phyloP scores from a whole-genome alignment of 2,113 vertebrate genomes.

The Otis tarda region DNA sequence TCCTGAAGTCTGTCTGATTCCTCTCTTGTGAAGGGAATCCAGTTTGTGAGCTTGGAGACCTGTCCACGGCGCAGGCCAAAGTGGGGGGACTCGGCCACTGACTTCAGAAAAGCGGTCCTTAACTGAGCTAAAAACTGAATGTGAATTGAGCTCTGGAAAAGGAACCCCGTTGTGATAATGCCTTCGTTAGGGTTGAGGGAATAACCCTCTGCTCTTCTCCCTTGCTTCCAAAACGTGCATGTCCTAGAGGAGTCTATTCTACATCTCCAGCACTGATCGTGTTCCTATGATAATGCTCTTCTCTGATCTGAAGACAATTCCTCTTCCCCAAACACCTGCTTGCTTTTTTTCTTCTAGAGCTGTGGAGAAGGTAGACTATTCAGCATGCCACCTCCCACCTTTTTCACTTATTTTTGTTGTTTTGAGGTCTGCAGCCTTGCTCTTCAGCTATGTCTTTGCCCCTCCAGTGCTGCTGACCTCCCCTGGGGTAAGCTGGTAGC shows the following conservation, averaged over 20 bases:
- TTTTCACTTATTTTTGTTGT: background rate
- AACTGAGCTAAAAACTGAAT: background rate
- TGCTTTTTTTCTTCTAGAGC: background rate
- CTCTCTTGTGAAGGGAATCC: background rate
- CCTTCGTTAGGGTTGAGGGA: background rate
- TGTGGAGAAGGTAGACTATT: background rate
- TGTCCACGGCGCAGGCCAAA: background rate
- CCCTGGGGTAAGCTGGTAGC: background rate
- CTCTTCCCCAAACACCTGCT: background rate
- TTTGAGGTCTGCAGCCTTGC: background rate
- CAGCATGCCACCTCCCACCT: background rate
- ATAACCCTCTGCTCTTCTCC: background rate
- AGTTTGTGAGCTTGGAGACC: background rate
- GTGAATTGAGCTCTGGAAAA: background rate
- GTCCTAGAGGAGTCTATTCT: background rate
- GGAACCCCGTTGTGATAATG: background rate
- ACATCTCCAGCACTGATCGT: background rate
- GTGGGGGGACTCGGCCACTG: fast-evolving
- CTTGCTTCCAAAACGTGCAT: background rate
- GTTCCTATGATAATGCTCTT: background rate
- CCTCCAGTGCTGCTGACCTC: background rate
- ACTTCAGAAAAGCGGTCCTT: background rate
- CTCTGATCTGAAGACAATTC: background rate
- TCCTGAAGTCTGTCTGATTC: background rate
- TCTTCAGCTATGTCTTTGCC: background rate